Base-by-base conservation (phyloP, 2,797 vertebrate genomes). In the Muscicapa striata region DNA sequence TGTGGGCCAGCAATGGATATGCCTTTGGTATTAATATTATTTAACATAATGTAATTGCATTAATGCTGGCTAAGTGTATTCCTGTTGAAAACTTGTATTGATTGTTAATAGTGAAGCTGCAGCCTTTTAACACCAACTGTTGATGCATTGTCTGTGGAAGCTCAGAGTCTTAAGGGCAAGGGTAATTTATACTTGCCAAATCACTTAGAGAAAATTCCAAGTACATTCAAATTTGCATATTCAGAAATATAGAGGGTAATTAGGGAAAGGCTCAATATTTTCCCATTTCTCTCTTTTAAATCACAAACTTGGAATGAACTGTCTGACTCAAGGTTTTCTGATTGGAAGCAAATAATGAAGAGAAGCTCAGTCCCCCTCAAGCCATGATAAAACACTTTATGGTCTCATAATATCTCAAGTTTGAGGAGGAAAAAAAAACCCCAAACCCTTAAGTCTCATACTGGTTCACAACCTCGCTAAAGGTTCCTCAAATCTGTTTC, bases 171-270 rank as follows among this genome's bases (percentile, higher is more conserved):
- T 75, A 93, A 96, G 87, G 95, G 95, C 94, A 97, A 97, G 74
- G 90, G 84, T 94, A 97, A 97, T 94, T 98, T 96, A 90, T 96
- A 94, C 79, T 94, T 97, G 91, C 86, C 92, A 97, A 96, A 95
- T 95, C 89, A 83, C 88, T 96, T 68, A 72, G 59, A 95, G 95
- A 90, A 97, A 97, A 97, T 93, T 95, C 75, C 45, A 69, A 94
- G 75, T 96, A 67, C 55, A 27, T 72, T 90, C 67, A 95, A 85
- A 97, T 95, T 81, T 97, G 87, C 97, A 95, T 94, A 95, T 95
- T 96, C 92, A 95, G 89, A 94, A 87, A 94, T 95, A 89, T 51
- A 96, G 85, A 96, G 62, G 48, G 77, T 94, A 96, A 96, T 96
- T 97, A 97, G 70, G 57, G 72, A 87, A 77, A 96, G 36, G 84